Base-by-base conservation (phyloP, 2,797 vertebrate species). In the Glossophaga mutica region DNA sequence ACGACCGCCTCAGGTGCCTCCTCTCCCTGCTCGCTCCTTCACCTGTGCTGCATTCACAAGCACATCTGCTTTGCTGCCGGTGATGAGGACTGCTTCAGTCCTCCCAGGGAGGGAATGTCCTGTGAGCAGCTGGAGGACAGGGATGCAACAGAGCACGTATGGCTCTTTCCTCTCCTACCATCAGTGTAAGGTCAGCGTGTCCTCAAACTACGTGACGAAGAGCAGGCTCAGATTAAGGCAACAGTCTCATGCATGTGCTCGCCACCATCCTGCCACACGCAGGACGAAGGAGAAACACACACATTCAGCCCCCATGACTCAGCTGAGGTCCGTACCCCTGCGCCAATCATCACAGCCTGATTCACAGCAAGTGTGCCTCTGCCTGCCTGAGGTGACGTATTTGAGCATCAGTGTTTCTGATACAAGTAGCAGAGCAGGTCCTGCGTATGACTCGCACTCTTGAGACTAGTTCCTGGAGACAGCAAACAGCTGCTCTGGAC, bases 281-380 rank as follows among this genome's bases (percentile, higher is more conserved):
- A 97, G 94, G 89, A 95, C 14, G 52, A 78, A 81, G 94, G 93
- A 48, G 71, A 87, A 52, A 82, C 96, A 97, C 97, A 39, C 34
- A 96, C 97, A 97, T 50, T 98, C 97, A 98, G 97, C 97, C 96
- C 97, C 97, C 98, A 98, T 91, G 46, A 95, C 78, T 92, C 94
- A 97, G 97, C 97, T 97, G 97, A 98, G 98, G 98, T 97, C 98
- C 86, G 97, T 98, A 98, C 96, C 98, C 97, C 95, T 96, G 94
- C 96, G 96, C 97, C 96, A 96, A 95, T 98, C 97, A 97, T 98
- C 97, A 98, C 85, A 92, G 97, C 96, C 96, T 89, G 87, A 26
- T 34, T 44, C 82, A n/a, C 4, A 85, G 39, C 48, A 62, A n/a
- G 32, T 37, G n/a, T 77, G 71, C 32, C 21, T 29, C 19, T 29